phyloP scores from a whole-genome alignment of 2,797 vertebrate species.

The Setipinna tenuifilis region DNA sequence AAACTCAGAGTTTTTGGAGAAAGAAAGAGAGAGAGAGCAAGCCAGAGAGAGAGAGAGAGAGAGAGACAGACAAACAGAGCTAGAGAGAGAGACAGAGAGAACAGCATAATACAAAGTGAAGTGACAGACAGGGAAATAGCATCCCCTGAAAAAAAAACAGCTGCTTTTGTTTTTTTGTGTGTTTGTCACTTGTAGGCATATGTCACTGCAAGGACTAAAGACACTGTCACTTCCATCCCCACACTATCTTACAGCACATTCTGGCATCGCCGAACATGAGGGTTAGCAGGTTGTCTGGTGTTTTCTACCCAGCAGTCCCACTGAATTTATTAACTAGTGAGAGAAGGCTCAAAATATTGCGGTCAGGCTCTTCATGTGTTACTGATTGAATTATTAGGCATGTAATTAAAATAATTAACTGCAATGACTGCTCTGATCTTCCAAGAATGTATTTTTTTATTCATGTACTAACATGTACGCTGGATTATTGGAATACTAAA shows the following conservation, averaged over 20 bases:
- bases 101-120: neutral
- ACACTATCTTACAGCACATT: neutral
- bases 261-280: neutral
- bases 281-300: neutral
- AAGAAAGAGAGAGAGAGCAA: neutral
- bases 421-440: neutral
- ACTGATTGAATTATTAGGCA: neutral
- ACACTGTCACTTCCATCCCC: constrained; percentile 12
- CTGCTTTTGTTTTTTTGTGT: constrained; percentile 4
- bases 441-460: constrained; percentile 3
- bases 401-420: constrained; percentile 3
- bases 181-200: constrained; percentile 22
- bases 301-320: no score
- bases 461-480: neutral
- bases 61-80: no score
- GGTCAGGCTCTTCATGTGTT: neutral
- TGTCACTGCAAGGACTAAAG: constrained; percentile 1
- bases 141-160: neutral
- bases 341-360: neutral
- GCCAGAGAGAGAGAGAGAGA: no score
- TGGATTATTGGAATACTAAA: neutral
- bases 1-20: neutral
- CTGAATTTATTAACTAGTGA: no score
- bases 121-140: constrained; percentile 8
- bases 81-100: no score